phyloP scores from a whole-genome alignment of 2,797 vertebrate species.

The Halcyon badia region DNA sequence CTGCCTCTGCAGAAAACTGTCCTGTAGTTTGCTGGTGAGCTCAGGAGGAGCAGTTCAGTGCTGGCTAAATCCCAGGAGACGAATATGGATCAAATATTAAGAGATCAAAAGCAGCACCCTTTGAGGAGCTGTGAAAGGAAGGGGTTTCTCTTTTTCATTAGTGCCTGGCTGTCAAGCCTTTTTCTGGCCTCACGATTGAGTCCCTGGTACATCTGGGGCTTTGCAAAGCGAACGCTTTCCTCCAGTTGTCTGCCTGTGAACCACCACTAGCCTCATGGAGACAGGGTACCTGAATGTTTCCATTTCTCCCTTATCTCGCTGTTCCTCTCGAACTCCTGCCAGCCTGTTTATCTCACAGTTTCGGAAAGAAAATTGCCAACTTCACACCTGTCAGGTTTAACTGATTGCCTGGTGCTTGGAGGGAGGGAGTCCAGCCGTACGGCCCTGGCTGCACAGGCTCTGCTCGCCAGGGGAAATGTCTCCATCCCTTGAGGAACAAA shows the following conservation, averaged over 20 bases:
- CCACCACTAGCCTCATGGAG: fast-evolving
- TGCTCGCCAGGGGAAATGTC: background rate
- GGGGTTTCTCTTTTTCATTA: background rate
- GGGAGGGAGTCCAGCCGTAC: background rate
- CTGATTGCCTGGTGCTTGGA: slow-evolving; percentile 30
- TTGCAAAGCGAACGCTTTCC: background rate
- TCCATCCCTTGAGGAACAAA: background rate
- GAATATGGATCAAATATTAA: background rate
- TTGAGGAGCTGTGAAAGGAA: background rate
- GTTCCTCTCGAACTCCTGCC: background rate
- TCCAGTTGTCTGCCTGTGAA: background rate
- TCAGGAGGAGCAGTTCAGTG: background rate
- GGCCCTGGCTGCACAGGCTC: background rate
- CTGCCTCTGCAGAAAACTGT: background rate
- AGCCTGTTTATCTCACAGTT: slow-evolving; percentile 32
- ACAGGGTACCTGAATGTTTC: background rate
- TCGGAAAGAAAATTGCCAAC: slow-evolving; percentile 46
- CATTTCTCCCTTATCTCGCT: background rate
- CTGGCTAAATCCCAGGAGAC: background rate
- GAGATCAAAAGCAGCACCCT: background rate
- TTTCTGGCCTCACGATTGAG: background rate
- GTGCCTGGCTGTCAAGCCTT: background rate
- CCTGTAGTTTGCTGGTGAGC: background rate
- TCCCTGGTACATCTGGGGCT: background rate
- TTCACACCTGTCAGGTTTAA: slow-evolving; percentile 63